These are phyloP conservation scores for Rattus rattus DNA, from an alignment of 2,113 vertebrate species.

Conservation along the genomic window DNA sequence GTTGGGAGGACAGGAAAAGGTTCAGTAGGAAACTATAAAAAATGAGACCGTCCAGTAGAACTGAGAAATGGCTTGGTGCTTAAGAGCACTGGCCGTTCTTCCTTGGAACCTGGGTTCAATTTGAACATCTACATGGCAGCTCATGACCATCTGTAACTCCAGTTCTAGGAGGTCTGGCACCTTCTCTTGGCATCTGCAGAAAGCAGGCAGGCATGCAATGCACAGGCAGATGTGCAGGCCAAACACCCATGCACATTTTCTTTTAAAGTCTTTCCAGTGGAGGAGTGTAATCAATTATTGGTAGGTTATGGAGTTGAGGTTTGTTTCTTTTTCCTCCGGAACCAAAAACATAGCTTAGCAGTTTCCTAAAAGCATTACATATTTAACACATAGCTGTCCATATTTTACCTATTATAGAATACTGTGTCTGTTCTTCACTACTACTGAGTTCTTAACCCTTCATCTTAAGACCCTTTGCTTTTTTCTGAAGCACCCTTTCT, in stretches of 20 bases:
- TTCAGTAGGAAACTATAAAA: neutral
- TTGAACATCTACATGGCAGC: neutral
- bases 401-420: neutral
- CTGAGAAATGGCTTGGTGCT: neutral
- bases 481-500: neutral
- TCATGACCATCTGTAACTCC: neutral
- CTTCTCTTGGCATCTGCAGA: neutral
- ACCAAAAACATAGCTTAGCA: neutral
- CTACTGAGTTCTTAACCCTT: accelerated
- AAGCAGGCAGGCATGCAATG: neutral
- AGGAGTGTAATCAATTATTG: neutral
- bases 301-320: neutral
- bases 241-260: neutral
- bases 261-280: neutral
- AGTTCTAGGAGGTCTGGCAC: neutral
- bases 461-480: neutral
- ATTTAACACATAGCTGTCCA: neutral
- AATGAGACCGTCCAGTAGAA: neutral
- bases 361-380: neutral
- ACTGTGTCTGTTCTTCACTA: neutral
- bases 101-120: neutral
- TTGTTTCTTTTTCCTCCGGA: neutral
- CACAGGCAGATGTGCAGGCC: too few species aligned
- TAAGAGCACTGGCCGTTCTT: too few species aligned
- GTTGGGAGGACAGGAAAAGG: neutral